These are phyloP conservation scores for Zaprionus nigranus DNA, from an alignment of 1,140 invertebrate species.

Conservation along the genomic window DNA sequence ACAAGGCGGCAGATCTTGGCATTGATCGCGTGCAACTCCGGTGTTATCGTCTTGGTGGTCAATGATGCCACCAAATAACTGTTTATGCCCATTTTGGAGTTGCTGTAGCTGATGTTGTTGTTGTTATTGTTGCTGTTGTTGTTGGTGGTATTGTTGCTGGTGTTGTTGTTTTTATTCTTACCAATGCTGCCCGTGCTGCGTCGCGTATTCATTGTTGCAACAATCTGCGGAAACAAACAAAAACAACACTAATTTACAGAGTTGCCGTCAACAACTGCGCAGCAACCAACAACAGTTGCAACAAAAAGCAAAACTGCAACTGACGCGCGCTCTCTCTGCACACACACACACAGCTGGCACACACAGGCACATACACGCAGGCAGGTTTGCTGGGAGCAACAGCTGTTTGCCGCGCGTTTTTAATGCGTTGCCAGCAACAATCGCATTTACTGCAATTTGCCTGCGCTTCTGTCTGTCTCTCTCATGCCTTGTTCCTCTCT, in stretches of 20 bases:
- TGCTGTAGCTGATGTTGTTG: slow-evolving; percentile 14
- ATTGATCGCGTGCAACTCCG: slow-evolving; percentile 60
- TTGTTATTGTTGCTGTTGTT: slow-evolving; percentile 10
- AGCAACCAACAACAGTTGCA: slow-evolving; percentile 32
- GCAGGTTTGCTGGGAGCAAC: slow-evolving; percentile 39
- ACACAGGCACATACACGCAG: not conserved
- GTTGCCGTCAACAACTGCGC: slow-evolving; percentile 38
- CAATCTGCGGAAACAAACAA: slow-evolving; percentile 11
- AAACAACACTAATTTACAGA: slow-evolving; percentile 25
- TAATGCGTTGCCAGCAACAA: slow-evolving; percentile 30
- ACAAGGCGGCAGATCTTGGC: slow-evolving; percentile 74
- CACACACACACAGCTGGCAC: not conserved
- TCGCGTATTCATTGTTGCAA: slow-evolving; percentile 44
- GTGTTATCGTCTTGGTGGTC: slow-evolving; percentile 35
- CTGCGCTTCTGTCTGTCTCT: not conserved
- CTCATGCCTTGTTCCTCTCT: not conserved
- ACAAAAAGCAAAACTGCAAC: slow-evolving; percentile 33
- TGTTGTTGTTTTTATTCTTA: slow-evolving; percentile 7
- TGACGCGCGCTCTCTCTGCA: slow-evolving; percentile 31
- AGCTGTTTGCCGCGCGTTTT: slow-evolving; percentile 62
- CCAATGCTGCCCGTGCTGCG: slow-evolving; percentile 48
- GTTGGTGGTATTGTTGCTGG: slow-evolving; percentile 5
- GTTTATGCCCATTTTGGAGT: slow-evolving; percentile 8
- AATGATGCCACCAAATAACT: slow-evolving; percentile 26
- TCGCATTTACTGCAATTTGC: slow-evolving; percentile 27